Evolutionary conservation across 1,140 invertebrate genomes (phyloP), one percentile per base, ranked within the genome.

Genomic region (Acyrthosiphon pisum): DNA sequence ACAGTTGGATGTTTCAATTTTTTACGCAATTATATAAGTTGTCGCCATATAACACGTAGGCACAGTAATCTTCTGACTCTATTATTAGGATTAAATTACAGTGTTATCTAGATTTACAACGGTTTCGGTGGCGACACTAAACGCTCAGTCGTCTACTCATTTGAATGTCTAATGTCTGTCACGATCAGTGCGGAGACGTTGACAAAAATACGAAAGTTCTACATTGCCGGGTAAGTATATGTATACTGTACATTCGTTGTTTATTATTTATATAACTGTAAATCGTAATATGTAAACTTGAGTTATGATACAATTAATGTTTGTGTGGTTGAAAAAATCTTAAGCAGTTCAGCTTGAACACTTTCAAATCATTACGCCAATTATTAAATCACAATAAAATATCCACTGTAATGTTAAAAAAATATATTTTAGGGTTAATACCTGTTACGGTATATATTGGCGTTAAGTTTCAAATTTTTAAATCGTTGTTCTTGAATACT

Each of bases 91-190:
- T 76, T 76, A 18, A 4, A 60, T 14, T 53, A 53, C 6, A 18
- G 60, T 76, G 60, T 76, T 76, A 76, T 76, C 60, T 76, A 35
- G 60, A 76, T 76, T 76, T 76, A 76, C 30, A 76, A 76, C 60
- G 60, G 60, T 76, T 76, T 76, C 60, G n/a, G 60, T 76, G 60
- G 60, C 60, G 60, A 76, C 60, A 76, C 60, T 76, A 76, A 76
- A 76, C 30, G 60, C n/a, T n/a, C 60, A n/a, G 14, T 76, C n/a
- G 60, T n/a, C 30, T 41, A 41, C 41, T 41, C 41, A 4, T 41
- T 41, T 76, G 60, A 76, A 76, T 76, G 14, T 76, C 6, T 76
- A n/a, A 76, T 18, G n/a, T 76, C n/a, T 76, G 14, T 76, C 30
- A 76, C n/a, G 22, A 76, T 18, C 60, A 76, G 60, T 76, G n/a